Evolutionary conservation across 2,797 vertebrate genomes (phyloP), one percentile per base, ranked within the genome.

Genomic region (Bucorvus abyssinicus): DNA sequence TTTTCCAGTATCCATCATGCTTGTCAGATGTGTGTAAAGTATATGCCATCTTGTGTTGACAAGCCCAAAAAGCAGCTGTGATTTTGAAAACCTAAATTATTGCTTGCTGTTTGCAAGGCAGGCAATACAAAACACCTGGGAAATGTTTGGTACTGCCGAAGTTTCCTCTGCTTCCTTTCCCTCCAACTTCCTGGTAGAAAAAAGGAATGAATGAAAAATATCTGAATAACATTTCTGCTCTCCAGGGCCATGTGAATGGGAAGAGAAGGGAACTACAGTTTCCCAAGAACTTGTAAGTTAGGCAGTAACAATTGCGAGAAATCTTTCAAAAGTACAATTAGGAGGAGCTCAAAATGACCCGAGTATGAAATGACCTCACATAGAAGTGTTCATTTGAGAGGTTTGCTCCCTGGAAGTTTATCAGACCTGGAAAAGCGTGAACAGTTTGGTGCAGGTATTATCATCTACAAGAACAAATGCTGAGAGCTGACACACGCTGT

Each of bases 41-140:
- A 97, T 95, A 90, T 96, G 97, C 97, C 97, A 97, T 96, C 97
- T 97, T 97, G 96, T 97, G 97, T 97, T 97, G 97, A 97, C 95
- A 96, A 91, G 92, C 87, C 82, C 89, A 89, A 96, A 97, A 92
- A 95, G 92, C 97, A 97, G 78, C 92, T 90, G 60, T 85, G 85
- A 67, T 90, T 90, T 65, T 67, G n/a, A 79, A 77, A 94, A 74
- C 88, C 50, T 65, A 76, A 93, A 89, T 92, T 87, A 27, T 55
- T 70, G 50, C 49, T 86, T 59, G 74, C 90, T 80, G 10, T 73
- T 87, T 82, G 75, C 90, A 84, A 91, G 44, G 60, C 53, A 74
- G 42, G 42, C 68, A 80, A 50, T 77, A n/a, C 13, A 45, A 69
- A 55, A 91, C 50, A 47, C 14, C 20, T 5, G 16, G 32, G 34